Conservation (phyloP, 2,113 vertebrate species). For the Sigmodon hispidus region DNA sequence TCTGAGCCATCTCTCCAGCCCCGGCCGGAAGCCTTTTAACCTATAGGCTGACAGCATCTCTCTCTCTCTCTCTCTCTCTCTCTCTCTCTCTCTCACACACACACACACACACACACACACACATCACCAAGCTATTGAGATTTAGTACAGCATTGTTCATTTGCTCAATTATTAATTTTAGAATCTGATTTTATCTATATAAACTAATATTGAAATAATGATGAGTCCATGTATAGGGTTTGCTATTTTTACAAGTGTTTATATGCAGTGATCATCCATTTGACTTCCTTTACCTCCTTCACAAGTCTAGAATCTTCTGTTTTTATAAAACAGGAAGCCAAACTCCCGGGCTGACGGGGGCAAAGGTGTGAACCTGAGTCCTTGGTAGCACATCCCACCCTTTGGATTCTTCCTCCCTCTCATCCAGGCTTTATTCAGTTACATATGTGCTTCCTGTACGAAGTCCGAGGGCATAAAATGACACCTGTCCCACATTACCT, state of each 20-base stretch:
- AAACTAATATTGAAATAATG: neutral
- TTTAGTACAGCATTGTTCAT: neutral
- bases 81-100: no score
- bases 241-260: neutral
- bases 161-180: neutral
- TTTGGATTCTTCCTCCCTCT: rapidly evolving
- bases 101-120: no score
- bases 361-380: rapidly evolving
- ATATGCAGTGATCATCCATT: rapidly evolving
- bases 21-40: no score
- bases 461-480: no score
- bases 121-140: neutral
- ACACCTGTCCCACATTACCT: neutral
- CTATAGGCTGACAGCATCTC: neutral
- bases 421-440: neutral
- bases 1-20: no score
- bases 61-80: no score
- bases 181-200: neutral
- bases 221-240: rapidly evolving
- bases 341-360: neutral
- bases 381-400: neutral
- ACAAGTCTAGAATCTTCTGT: neutral
- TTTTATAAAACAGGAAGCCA: neutral
- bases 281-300: neutral
- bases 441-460: no score